Evolutionary conservation across 2,113 vertebrate species (phyloP), one percentile per base, ranked within the genome.

Genomic region (Gnathonemus longibarbis): DNA sequence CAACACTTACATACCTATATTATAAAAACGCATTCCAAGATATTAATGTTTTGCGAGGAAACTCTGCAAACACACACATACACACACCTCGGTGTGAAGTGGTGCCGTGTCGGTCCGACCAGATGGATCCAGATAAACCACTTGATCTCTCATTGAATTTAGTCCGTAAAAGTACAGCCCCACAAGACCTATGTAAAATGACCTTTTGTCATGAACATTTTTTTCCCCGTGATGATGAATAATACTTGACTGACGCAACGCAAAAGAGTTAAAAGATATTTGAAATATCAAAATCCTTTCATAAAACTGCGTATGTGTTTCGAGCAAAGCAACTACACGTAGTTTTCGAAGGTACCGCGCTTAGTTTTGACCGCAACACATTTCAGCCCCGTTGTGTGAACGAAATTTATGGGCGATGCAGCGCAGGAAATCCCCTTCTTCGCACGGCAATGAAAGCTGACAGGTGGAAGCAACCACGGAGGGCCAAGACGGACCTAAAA

Each of bases 391-490:
- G 70, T 27, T 31, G 62, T 91, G 42, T 90, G 88, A 88, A 52
- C 83, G 88, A 92, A 89, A 91, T 93, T 93, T 92, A 70, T 88
- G n/a, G 4, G 48, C 74, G 85, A 88, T 90, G 56, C 90, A 92
- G 91, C 92, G 80, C 91, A 90, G 87, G 90, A 89, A 89, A 92
- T 56, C 87, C 90, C 89, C 88, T 88, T 88, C 92, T 92, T 90
- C 92, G 89, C 91, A 89, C 58, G n/a, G 93, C 70, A 90, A 95
- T 95, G 93, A 94, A 90, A 94, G 91, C 91, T 95, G 95, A 95
- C 94, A 95, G 94, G 95, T 95, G 94, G 93, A 94, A 93, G 92
- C 85, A 88, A 89, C 92, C 93, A 92, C 88, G 91, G 91, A 91
- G 93, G 93, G 92, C 90, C 92, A 92, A 91, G 90, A 89, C 92